Base-by-base conservation (phyloP, 2,113 vertebrate genomes). In the Cryptomyrus ogoouensis region DNA sequence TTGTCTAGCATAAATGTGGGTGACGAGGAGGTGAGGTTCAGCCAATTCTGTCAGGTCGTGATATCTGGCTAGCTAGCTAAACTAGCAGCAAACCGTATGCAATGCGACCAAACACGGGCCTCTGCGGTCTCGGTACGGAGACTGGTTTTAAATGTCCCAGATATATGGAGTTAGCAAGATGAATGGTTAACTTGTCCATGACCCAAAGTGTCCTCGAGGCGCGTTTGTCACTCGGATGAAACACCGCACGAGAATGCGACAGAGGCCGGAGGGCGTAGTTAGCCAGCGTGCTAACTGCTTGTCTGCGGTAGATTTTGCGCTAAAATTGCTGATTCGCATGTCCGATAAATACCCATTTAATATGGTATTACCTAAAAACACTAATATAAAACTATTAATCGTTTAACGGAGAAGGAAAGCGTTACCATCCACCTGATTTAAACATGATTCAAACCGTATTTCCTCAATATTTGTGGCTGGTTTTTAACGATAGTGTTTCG, bases 191-290 rank as follows among this genome's bases (percentile, higher is more conserved):
- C 1, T 70, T 70, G 62, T 12, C 62, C 62, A 70, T 31, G 27
- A 27, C 62, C 3, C 62, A 31, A 4, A 31, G n/a, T 70, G 62
- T 70, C n/a, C 62, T 42, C 35, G 13, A 84, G 83, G 83, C 83
- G 83, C 6, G 88, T 91, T 91, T 91, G 92, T 92, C 92, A 91
- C 93, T 95, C 92, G 94, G 49, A 90, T 93, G 93, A 93, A 93
- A 94, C 93, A 93, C 93, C 92, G 92, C 94, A 92, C 91, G 93
- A 93, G 93, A 94, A 94, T 92, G 95, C 92, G 93, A 93, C 93
- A 91, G 92, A 89, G 88, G 88, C 88, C 88, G 92, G 94, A 94
- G 95, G 95, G 94, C 94, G 95, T 93, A 92, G 92, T 92, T 88
- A 49, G 91, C 66, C 62, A 42, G 46, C 31, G 3, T 35, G 70